Conservation (phyloP, 2,113 vertebrate species). For the Limanda limanda region DNA sequence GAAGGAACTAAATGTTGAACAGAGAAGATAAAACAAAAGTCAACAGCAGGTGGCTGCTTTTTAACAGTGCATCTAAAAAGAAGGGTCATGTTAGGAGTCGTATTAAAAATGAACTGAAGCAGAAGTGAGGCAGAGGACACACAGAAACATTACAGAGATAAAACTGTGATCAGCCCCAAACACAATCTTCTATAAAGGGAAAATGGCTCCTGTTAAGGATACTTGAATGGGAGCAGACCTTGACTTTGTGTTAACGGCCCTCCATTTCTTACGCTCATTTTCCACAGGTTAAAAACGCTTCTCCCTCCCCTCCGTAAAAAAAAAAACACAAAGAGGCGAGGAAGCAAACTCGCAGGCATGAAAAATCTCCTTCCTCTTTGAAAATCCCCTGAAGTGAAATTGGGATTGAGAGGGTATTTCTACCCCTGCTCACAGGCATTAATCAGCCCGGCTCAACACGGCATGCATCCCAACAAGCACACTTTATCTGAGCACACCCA, state of each 20-base stretch:
- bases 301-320: constrained; percentile 2
- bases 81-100: not conserved
- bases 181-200: constrained; percentile 46
- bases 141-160: constrained; percentile 36
- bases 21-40: not conserved
- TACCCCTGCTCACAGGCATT: constrained; percentile 61
- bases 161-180: constrained; percentile 33
- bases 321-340: constrained; percentile 20
- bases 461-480: constrained; percentile 45
- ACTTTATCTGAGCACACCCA: constrained; percentile 41
- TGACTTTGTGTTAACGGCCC: constrained; percentile 41
- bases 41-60: not conserved
- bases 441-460: constrained; percentile 61
- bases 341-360: constrained; percentile 32
- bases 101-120: not conserved
- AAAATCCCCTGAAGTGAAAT: constrained; percentile 56
- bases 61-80: not conserved
- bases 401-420: constrained; percentile 63
- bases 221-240: constrained; percentile 37
- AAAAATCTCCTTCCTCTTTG: constrained; percentile 34
- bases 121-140: not conserved
- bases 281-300: constrained; percentile 13
- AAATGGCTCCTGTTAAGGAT: constrained; percentile 33
- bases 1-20: not conserved
- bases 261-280: constrained; percentile 26